Evolutionary conservation across 2,113 vertebrate species (phyloP), one percentile per base, ranked within the genome.

Genomic region (Verasper variegatus): DNA sequence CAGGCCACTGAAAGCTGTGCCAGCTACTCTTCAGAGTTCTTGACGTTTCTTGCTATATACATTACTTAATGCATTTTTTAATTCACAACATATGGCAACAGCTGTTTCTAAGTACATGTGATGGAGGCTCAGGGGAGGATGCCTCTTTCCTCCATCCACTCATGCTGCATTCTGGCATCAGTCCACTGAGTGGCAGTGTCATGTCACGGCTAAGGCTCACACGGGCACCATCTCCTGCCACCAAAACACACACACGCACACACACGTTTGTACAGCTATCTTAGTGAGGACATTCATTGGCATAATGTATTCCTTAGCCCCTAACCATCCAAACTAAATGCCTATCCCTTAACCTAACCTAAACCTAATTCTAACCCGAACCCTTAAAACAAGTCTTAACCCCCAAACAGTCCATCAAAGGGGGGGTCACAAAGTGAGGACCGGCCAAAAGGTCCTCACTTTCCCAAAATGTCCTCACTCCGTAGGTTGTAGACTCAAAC

Each of bases 131-230:
- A 23, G 61, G 31, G 37, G 61, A 80, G 10, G 55, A 47, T 0
- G 17, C 51, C 14, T 74, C 23, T 1, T 13, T 17, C 7, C 35
- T 1, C 2, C 13, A 17, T 56, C 10, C 26, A 4, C 74, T 62
- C 17, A 42, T 31, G 58, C 26, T 93, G 89, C 89, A 92, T 79
- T 92, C 85, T 89, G 76, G 17, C 56, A 4, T 62, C 58, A 35
- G 56, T 77, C 92, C 94, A 93, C 92, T 86, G 76, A 92, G 94
- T 59, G 92, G 94, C 90, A 93, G 90, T 91, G 70, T 89, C 68
- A 85, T 67, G 67, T 88, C 89, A 90, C 71, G 42, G 68, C 75
- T 83, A 55, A 73, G n/a, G 9, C 45, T 61, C 61, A 35, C n/a
- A 78, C 63, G 65, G 42, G 23, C 42, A 12, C 26, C 27, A 13